Base-by-base conservation (phyloP, 1,140 invertebrate genomes). In the Drosophila azteca region DNA sequence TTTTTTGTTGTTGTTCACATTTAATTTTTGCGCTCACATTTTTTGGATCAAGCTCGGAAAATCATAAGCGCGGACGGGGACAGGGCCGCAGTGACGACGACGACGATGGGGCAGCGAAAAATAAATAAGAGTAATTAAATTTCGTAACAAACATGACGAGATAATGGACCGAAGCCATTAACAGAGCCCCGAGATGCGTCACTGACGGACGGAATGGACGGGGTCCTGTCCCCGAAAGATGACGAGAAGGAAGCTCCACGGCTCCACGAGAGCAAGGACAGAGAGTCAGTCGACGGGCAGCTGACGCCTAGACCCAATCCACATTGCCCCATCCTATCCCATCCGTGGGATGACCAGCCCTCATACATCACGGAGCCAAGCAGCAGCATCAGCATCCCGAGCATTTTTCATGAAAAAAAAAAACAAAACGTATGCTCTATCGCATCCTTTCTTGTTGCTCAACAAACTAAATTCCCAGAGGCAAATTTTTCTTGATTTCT, bases 91-190 rank as follows among this genome's bases (percentile, higher is more conserved):
- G 50, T 31, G 24, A 51, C 43, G 66, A 57, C n/a, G 50, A 63
- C 35, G 53, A 48, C 41, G 49, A 17, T 24, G 48, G 58, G 55
- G 77, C 51, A 70, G 64, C 78, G 77, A 87, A 90, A 90, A 91
- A 90, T 90, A 89, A 90, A 90, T 90, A 90, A 90, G 81, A 90
- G 82, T 90, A 90, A 90, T 90, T 90, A 91, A 90, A 90, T 90
- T 90, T 90, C 69, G 74, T 90, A 91, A 83, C 90, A 90, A 90
- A 90, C 85, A 90, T 90, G 90, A 90, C 90, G 90, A 90, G 90
- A 90, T 90, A 90, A 90, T 90, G 90, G 90, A 90, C 90, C 79
- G 79, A 75, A 81, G 90, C 90, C 90, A 90, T 90, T 90, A 90
- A 82, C 84, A 79, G 62, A 71, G 72, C 62, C 68, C 59, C 49